phyloP scores from a whole-genome alignment of 2,113 vertebrate genomes.

The Oncorhynchus clarkii region DNA sequence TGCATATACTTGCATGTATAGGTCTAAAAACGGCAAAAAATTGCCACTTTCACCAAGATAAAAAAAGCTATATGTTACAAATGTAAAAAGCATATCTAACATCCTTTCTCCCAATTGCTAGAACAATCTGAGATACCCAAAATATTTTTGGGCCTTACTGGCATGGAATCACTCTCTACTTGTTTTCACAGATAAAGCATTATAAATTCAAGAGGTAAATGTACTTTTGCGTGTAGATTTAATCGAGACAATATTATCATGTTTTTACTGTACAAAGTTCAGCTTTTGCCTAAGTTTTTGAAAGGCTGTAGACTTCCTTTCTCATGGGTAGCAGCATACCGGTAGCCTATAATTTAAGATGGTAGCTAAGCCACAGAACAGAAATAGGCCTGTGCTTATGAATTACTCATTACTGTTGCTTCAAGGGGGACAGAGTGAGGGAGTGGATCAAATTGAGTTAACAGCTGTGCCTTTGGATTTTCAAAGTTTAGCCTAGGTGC shows the following conservation, averaged over 20 bases:
- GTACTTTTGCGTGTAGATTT: background rate
- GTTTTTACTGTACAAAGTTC: background rate
- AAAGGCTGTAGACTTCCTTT: background rate
- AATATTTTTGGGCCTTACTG: no score
- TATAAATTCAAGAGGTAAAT: no score
- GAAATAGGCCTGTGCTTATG: slow-evolving; percentile 5
- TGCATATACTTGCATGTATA: no score
- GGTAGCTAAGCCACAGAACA: slow-evolving; percentile 6
- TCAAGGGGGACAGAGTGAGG: background rate
- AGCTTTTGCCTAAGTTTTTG: background rate
- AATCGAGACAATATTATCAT: background rate
- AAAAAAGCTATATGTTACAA: no score
- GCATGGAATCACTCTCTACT: no score
- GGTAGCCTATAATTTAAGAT: slow-evolving; percentile 16
- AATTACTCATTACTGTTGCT: no score
- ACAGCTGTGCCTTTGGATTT: background rate
- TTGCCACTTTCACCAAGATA: no score
- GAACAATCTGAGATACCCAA: no score
- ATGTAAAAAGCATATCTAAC: no score
- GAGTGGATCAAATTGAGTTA: slow-evolving; percentile 1
- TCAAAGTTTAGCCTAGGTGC: background rate
- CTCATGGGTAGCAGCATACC: background rate
- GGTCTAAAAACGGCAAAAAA: no score
- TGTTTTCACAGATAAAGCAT: no score
- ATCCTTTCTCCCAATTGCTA: no score